Conservation (phyloP, 2,888 invertebrate species). For the Ophion ellenae region DNA sequence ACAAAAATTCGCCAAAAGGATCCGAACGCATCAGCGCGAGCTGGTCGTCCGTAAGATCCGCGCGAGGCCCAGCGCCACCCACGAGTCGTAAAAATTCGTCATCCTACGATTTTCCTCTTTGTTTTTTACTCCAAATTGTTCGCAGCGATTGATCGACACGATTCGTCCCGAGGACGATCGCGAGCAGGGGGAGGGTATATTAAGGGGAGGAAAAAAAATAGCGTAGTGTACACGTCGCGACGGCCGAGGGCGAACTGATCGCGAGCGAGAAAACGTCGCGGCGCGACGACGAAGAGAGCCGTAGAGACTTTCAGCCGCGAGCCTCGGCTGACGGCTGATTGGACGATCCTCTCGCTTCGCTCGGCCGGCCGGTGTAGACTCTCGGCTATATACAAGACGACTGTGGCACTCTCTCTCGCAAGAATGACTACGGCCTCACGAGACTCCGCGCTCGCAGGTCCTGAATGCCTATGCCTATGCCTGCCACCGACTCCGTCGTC, state of each 20-base stretch:
- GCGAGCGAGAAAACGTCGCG: slow-evolving; percentile 49
- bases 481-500: slow-evolving; percentile 25
- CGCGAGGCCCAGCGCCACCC: slow-evolving; percentile 22
- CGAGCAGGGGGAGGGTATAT: slow-evolving; percentile 8
- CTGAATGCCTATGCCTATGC: slow-evolving; percentile 26
- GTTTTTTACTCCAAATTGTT: not conserved
- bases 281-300: slow-evolving; percentile 63
- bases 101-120: slow-evolving; percentile 1
- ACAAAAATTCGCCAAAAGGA: not conserved
- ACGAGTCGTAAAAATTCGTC: slow-evolving; percentile 30
- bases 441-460: slow-evolving; percentile 31
- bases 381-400: slow-evolving; percentile 37
- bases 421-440: slow-evolving; percentile 59
- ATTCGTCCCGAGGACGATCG: not conserved
- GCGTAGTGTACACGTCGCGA: slow-evolving; percentile 54
- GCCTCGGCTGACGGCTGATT: slow-evolving; percentile 74
- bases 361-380: slow-evolving; percentile 70
- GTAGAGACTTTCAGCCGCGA: slow-evolving; percentile 42
- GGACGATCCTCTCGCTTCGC: slow-evolving; percentile 70
- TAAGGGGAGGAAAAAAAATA: slow-evolving; percentile 44
- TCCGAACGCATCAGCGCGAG: not conserved
- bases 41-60: slow-evolving; percentile 3
- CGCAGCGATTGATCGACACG: not conserved
- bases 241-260: slow-evolving; percentile 73
- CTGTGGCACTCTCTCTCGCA: slow-evolving; percentile 37